A percentile compares a stretch with the other conserved stretches of the same genome.
Evolutionary conservation across 2,113 vertebrate species (phyloP).

Genomic region (Coryphaenoides rupestris): DNA sequence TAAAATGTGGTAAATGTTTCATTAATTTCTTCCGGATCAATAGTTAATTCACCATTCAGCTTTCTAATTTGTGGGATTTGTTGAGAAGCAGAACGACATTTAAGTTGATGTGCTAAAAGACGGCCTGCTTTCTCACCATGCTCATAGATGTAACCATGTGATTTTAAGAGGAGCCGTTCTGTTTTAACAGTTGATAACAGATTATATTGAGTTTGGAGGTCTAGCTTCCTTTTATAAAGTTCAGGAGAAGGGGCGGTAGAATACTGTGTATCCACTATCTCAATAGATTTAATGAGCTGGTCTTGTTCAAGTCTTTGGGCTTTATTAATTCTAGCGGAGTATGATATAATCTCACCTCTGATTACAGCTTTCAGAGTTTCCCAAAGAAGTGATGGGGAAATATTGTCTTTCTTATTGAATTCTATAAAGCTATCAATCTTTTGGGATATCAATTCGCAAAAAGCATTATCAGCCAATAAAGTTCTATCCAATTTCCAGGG

Average conservation of each 20-base stretch:
- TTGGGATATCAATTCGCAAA: background rate
- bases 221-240: background rate
- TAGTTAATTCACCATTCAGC: too few species aligned
- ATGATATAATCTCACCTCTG: background rate
- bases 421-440: background rate
- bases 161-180: too few species aligned
- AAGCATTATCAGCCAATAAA: background rate
- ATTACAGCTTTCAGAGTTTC: background rate
- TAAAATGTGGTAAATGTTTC: too few species aligned
- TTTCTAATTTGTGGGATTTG: too few species aligned
- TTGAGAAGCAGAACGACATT: too few species aligned
- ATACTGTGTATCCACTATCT: too few species aligned
- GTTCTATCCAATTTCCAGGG: constrained; percentile 8
- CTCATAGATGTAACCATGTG: too few species aligned
- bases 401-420: background rate
- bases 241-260: background rate
- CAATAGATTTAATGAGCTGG: too few species aligned
- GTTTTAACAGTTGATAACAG: constrained; percentile 2
- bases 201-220: constrained; percentile 2
- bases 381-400: background rate
- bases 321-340: background rate
- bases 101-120: too few species aligned
- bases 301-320: background rate
- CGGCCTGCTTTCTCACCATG: too few species aligned
- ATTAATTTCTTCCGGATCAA: too few species aligned